A percentile compares a stretch with the other conserved stretches of the same genome.
These are phyloP conservation scores for Tenthredo amoena DNA, from an alignment of 2,888 invertebrate genomes.

Conservation along the genomic window DNA sequence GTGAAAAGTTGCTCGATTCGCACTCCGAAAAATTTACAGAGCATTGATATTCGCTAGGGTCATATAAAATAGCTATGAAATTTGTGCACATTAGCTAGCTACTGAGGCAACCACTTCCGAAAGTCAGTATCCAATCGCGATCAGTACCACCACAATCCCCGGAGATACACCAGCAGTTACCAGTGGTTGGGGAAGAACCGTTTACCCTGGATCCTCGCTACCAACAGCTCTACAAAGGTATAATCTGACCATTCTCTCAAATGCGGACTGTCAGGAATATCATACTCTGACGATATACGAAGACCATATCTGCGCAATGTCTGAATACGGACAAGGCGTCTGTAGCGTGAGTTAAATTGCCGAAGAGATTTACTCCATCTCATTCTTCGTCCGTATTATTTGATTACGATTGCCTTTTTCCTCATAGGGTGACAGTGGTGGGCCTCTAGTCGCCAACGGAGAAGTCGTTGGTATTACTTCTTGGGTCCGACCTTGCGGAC, in stretches of 20 bases:
- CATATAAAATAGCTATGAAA: not conserved
- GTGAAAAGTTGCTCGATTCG: too few relatives aligned
- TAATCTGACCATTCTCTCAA: constrained; percentile 42
- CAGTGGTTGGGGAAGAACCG: constrained; percentile 43
- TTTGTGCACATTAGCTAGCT: constrained; percentile 7
- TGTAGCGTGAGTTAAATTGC: constrained; percentile 11
- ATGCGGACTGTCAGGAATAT: constrained; percentile 24
- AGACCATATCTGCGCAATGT: constrained; percentile 34
- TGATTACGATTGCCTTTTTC: not conserved
- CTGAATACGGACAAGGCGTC: constrained; percentile 23
- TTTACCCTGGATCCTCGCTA: not conserved
- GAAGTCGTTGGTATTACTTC: constrained; percentile 66
- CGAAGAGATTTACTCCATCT: not conserved
- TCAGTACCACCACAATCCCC: not conserved
- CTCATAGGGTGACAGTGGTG: constrained; percentile 63
- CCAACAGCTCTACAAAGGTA: constrained; percentile 38
- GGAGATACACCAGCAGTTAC: constrained; percentile 16
- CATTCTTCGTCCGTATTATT: not conserved
- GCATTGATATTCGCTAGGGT: too few relatives aligned
- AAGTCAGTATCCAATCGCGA: not conserved
- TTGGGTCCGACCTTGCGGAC: constrained; percentile 64
- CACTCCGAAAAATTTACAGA: too few relatives aligned
- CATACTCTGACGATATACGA: constrained; percentile 30
- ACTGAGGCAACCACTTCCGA: constrained; percentile 3
- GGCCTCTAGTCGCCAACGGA: constrained; percentile 59